Evolutionary conservation across 2,888 invertebrate genomes (phyloP), one percentile per base, ranked within the genome.

Genomic region (Eristalis intricaria): DNA sequence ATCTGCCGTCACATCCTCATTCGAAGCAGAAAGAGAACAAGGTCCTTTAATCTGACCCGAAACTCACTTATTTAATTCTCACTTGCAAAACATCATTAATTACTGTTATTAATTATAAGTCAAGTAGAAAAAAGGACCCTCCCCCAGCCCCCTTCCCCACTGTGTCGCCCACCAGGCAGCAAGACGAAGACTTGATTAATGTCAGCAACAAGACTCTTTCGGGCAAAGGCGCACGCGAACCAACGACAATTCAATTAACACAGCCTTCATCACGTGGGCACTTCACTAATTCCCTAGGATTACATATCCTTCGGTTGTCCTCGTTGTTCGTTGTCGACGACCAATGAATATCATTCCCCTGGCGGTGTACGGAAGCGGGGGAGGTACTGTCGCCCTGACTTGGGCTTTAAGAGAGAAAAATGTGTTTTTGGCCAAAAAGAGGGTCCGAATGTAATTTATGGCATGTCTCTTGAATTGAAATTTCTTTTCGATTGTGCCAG

Each of bases 221-320:
- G 50, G 19, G 19, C 50, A 19, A 32, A 50, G 50, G 50, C 19
- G 50, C 87, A 87, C 87, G 79, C 84, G 82, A 87, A 79, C 87
- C 66, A 84, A 87, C 75, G 84, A 87, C 87, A 87, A 87, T 84
- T 84, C 87, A 87, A 87, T 87, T 84, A 87, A 87, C 79, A 84
- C 73, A 79, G 84, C 73, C 79, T 76, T 87, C 87, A 87, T 76
- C 87, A 87, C 87, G 79, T 87, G 83, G 78, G 68, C 83, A 83
- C 70, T 79, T 80, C 73, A 79, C 84, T 84, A 87, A 87, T 84
- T 84, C 79, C 76, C 76, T 68, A 68, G 84, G 84, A 83, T 84
- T 84, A 84, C 77, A 78, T 63, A 50, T 74, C 61, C 74, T 56
- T 70, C 29, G 23, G 26, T 68, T 63, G 32, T 68, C 66, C 76